Base-by-base conservation (phyloP, 2,888 invertebrate genomes). In the Hedychridium roseum region DNA sequence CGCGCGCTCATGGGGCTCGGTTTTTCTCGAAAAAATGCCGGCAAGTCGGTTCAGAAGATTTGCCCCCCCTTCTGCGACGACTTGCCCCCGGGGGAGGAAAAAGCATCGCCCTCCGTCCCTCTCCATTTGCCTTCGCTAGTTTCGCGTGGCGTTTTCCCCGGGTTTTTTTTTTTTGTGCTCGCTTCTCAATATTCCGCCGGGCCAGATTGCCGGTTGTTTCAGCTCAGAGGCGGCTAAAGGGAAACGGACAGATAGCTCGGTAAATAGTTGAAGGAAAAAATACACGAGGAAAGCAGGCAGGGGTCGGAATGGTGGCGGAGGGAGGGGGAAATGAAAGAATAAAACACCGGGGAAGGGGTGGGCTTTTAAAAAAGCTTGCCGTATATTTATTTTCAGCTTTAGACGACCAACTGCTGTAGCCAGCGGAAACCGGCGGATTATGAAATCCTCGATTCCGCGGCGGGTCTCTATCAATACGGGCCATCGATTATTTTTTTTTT, bases 351-450 rank as follows among this genome's bases (percentile, higher is more conserved):
- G 14, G 17, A 17, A 48, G 18, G 14, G 32, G 26, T 23, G 14
- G 18, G 37, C 31, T 43, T 28, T 48, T 37, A 40, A 41, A 52
- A 50, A 39, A 35, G 47, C 17, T 41, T n/a, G n/a, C 36, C 35
- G 37, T 39, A 44, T 60, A 64, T 64, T 54, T 56, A 63, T 56
- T 58, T 64, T 54, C 50, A 50, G 60, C 63, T 64, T 56, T 43
- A 2, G 12, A n/a, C 12, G 31, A 14, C 15, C 2, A 2, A 7
- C 31, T 5, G 3, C 17, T 12, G 2, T n/a, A 11, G 14, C 23
- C 17, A 18, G 16, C n/a, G 12, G 11, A 6, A 11, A 45, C 52
- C 49, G 35, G 30, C 35, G 62, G 62, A 59, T 62, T 62, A 64
- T 61, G 44, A 57, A 60, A 60, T 52, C 44, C 54, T 38, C 43